A percentile compares a stretch with the other conserved stretches of the same genome.
These are phyloP conservation scores for Meandrina meandrites DNA, from an alignment of 92 coral and sea anemone species.

Conservation along the genomic window DNA sequence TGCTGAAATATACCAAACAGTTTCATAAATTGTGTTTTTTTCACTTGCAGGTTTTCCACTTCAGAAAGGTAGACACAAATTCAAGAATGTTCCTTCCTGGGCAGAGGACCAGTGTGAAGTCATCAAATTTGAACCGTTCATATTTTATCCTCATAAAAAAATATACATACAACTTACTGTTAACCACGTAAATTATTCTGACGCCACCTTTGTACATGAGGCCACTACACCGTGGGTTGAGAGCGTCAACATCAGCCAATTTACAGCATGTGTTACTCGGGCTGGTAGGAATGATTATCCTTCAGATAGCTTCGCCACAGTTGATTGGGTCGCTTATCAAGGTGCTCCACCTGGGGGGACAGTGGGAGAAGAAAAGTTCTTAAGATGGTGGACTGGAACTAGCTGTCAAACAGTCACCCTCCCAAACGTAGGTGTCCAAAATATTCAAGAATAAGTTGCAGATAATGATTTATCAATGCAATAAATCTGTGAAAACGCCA, in stretches of 20 bases:
- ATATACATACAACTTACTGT: neutral
- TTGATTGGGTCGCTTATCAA: slow-evolving; percentile 16
- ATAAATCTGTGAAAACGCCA: too few species aligned
- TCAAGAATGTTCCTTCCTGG: slow-evolving; percentile 12
- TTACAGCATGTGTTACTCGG: too few species aligned
- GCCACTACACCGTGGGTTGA: slow-evolving; percentile 11
- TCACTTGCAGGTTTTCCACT: slow-evolving; percentile 32
- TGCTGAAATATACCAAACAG: too few species aligned
- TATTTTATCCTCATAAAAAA: too few species aligned
- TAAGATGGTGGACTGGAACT: slow-evolving; percentile 51
- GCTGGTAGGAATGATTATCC: too few species aligned
- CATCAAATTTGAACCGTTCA: too few species aligned
- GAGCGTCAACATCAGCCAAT: too few species aligned
- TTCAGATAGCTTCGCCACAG: too few species aligned
- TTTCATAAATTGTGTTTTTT: neutral
- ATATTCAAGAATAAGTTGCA: too few species aligned
- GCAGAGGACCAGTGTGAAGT: too few species aligned
- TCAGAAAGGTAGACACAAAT: slow-evolving; percentile 11
- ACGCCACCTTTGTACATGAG: slow-evolving; percentile 29
- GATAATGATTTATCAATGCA: too few species aligned
- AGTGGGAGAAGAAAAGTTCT: slow-evolving; percentile 27
- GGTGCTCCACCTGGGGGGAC: slow-evolving; percentile 43
- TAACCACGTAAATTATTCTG: slow-evolving; percentile 18
- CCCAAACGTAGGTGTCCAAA: slow-evolving; percentile 28
- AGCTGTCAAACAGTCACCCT: slow-evolving; percentile 23